Evolutionary conservation across 1,140 invertebrate species (phyloP).

Genomic region (Sogatella furcifera): DNA sequence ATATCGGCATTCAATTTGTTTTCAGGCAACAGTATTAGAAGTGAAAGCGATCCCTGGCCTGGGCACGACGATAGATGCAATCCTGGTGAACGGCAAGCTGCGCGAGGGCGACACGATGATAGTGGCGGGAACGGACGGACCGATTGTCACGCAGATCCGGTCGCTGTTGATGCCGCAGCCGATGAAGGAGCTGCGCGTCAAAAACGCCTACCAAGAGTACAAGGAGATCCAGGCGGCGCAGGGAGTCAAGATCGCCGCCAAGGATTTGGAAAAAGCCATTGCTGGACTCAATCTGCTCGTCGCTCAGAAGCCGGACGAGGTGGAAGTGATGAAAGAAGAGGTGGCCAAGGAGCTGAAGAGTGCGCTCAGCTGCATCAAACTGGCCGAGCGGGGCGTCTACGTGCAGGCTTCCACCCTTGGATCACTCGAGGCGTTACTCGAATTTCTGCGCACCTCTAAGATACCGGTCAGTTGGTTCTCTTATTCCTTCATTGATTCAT

Average conservation of each 20-base stretch:
- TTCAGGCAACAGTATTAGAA: conserved; percentile 86
- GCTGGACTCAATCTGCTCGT: conserved; percentile 83
- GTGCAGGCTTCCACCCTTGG: conserved; percentile 98
- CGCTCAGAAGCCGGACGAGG: conserved; percentile 86
- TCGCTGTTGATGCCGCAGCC: conserved; percentile 96
- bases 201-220: conserved; percentile 93
- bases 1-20: no score
- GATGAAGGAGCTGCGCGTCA: conserved; percentile 89
- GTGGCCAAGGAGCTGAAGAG: conserved; percentile 70
- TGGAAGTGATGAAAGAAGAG: conserved; percentile 77
- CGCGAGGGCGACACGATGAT: conserved; percentile 90
- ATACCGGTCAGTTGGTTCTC: conserved; percentile 69
- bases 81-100: conserved; percentile 91
- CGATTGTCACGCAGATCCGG: conserved; percentile 94
- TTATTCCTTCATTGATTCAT: no score
- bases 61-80: conserved; percentile 98
- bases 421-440: conserved; percentile 92
- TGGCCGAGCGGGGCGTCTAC: conserved; percentile 88
- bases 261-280: conserved; percentile 95
- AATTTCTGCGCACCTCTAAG: conserved; percentile 89
- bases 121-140: conserved; percentile 93
- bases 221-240: conserved; percentile 93
- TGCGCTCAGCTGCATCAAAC: conserved; percentile 84
- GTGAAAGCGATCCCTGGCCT: conserved; percentile 96
- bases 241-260: conserved; percentile 96